phyloP scores from a whole-genome alignment of 2,888 invertebrate genomes.

The Panopea generosa region DNA sequence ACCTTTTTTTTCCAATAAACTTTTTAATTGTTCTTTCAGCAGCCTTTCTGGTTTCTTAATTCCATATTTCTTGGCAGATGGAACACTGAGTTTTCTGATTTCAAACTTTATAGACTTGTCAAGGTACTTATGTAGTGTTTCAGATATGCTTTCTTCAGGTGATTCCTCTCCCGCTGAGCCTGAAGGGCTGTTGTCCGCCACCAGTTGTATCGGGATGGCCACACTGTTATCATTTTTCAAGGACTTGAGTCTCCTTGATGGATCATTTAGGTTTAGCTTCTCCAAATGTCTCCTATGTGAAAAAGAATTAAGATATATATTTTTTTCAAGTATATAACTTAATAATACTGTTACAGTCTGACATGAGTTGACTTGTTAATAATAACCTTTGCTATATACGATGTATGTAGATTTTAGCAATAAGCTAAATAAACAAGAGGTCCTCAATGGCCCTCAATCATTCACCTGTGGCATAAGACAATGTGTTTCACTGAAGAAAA shows the following conservation, averaged over 20 bases:
- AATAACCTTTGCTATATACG: too few species aligned
- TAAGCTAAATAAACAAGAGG: too few species aligned
- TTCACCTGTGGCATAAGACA: too few species aligned
- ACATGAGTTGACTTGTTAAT: too few species aligned
- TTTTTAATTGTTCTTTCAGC: conserved; percentile 21
- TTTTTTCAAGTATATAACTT: too few species aligned
- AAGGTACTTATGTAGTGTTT: background rate
- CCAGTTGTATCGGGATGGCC: conserved; percentile 30
- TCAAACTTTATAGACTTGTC: background rate
- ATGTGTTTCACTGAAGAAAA: too few species aligned
- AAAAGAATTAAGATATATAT: too few species aligned
- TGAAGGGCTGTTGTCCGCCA: background rate
- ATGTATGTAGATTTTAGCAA: too few species aligned
- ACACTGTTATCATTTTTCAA: conserved; percentile 22
- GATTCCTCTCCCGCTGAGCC: background rate
- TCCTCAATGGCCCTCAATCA: too few species aligned
- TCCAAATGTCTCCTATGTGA: background rate
- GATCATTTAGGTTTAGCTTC: conserved; percentile 24
- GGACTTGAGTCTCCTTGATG: conserved; percentile 29
- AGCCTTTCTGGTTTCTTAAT: conserved; percentile 34
- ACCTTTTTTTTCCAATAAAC: conserved; percentile 26
- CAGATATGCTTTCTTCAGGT: background rate
- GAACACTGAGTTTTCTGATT: conserved; percentile 19
- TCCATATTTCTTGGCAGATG: conserved; percentile 33
- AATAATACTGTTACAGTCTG: too few species aligned